Evolutionary conservation across 2,113 vertebrate genomes (phyloP), one percentile per base, ranked within the genome.

Genomic region (Nycticryphes semicollaris): DNA sequence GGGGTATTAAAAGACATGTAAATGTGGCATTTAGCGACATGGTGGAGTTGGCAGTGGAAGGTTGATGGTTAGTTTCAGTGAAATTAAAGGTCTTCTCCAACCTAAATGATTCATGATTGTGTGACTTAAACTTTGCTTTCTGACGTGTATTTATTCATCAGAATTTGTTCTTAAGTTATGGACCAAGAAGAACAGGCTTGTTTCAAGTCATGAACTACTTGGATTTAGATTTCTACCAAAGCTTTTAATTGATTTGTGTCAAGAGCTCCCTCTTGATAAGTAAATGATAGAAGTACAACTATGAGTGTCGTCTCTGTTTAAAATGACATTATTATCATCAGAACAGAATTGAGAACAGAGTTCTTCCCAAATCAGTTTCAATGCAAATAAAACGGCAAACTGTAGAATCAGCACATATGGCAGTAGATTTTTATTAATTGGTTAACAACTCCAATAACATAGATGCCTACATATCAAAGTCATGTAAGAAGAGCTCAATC

Each of bases 401-500:
- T 62, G 74, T 41, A 74, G 53, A 47, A 81, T 82, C 62, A 73
- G 81, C 84, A 91, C 93, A 92, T 94, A 92, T 75, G 91, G 89
- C 81, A 60, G 60, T 62, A 81, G 69, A 72, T 60, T 82, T 85
- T 89, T 89, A 96, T 95, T 82, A 93, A 91, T 84, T 94, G 74
- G 39, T 91, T 92, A 96, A 95, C 60, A 84, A 67, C 77, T 89
- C 73, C 21, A 91, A 45, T 68, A 63, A 91, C 35, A 57, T 64
- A 45, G 77, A 76, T 96, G 91, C 64, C 86, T 78, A 89, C 48
- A 73, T 27, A 84, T 89, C 50, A 87, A 84, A 93, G 74, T 89
- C 54, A 89, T 84, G 90, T 96, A 78, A 95, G 68, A 51, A 96
- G 87, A 89, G 39, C 57, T 96, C 81, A 87, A 23, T 63, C 89